Conservation (phyloP, 2,797 vertebrate genomes). For the Mus caroli region DNA sequence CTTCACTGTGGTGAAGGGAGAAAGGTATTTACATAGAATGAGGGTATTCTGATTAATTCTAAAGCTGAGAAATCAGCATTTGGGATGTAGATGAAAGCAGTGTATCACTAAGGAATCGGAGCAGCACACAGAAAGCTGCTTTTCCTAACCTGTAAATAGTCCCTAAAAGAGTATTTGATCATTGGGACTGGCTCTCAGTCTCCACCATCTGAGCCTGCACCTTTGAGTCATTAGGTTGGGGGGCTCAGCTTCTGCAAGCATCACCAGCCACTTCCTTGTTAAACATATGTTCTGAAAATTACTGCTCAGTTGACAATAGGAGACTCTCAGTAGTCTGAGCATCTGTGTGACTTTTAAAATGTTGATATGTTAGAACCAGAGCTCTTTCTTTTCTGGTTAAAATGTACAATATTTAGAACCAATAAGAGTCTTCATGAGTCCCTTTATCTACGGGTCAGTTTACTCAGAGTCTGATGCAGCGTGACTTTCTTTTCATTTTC, state of each 20-base stretch:
- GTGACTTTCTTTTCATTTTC: conserved; percentile 48
- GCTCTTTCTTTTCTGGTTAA: conserved; percentile 22
- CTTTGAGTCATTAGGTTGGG: conserved; percentile 32
- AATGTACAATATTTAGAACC: conserved; percentile 19
- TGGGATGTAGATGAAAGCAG: conserved; percentile 77
- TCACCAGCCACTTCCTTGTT: conserved; percentile 21
- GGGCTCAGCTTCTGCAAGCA: neutral
- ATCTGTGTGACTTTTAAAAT: conserved; percentile 59
- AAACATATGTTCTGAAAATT: conserved; percentile 26
- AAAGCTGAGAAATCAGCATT: conserved; percentile 87
- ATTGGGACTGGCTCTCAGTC: neutral
- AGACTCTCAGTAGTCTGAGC: neutral
- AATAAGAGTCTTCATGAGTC: conserved; percentile 44
- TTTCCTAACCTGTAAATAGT: conserved; percentile 82
- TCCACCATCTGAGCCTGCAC: neutral
- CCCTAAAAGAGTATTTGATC: conserved; percentile 63
- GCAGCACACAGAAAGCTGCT: conserved; percentile 83
- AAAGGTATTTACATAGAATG: conserved; percentile 83
- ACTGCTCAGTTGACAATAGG: conserved; percentile 4
- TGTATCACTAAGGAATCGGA: conserved; percentile 77
- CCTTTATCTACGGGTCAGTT: conserved; percentile 73
- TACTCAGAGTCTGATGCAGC: conserved; percentile 5
- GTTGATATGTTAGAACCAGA: conserved; percentile 49
- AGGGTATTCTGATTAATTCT: conserved; percentile 83
- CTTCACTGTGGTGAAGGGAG: conserved; percentile 75